These are phyloP conservation scores for Stenodera caucasica DNA, from an alignment of 2,888 invertebrate genomes.

Conservation along the genomic window DNA sequence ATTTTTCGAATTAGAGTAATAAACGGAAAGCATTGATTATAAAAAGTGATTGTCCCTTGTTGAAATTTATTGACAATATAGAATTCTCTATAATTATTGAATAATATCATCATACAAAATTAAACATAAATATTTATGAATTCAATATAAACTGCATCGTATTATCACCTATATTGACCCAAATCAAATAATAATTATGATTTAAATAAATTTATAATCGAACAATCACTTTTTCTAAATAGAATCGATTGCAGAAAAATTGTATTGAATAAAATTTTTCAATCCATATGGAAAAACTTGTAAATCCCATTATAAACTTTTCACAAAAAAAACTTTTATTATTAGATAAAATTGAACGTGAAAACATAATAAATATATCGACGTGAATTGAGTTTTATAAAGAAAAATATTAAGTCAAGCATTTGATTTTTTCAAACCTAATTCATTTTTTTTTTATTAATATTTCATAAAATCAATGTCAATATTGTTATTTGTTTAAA, in stretches of 20 bases:
- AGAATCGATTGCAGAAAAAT: not conserved
- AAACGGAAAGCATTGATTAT: too few species aligned
- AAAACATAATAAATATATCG: not conserved
- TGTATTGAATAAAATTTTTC: not conserved
- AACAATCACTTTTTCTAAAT: not conserved
- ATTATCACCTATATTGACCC: slow-evolving; percentile 1
- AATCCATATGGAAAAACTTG: not conserved
- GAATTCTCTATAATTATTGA: not conserved
- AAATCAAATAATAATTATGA: not conserved
- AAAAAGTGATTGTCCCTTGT: too few species aligned
- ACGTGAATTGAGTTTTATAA: not conserved
- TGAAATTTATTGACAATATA: not conserved
- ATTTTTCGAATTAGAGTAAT: too few species aligned
- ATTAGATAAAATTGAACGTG: not conserved
- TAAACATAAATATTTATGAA: slow-evolving; percentile 4
- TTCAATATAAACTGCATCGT: not conserved
- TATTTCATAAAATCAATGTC: not conserved
- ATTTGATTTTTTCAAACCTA: not conserved
- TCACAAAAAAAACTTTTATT: not conserved
- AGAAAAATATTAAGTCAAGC: too few species aligned
- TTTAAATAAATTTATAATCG: not conserved
- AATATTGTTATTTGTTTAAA: not conserved
- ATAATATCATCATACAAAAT: not conserved
- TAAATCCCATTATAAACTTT: not conserved
- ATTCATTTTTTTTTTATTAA: not conserved